A percentile compares a stretch with the other conserved stretches of the same genome.
Evolutionary conservation across 2,888 invertebrate genomes (phyloP).

Genomic region (Falcaria lacertinaria): DNA sequence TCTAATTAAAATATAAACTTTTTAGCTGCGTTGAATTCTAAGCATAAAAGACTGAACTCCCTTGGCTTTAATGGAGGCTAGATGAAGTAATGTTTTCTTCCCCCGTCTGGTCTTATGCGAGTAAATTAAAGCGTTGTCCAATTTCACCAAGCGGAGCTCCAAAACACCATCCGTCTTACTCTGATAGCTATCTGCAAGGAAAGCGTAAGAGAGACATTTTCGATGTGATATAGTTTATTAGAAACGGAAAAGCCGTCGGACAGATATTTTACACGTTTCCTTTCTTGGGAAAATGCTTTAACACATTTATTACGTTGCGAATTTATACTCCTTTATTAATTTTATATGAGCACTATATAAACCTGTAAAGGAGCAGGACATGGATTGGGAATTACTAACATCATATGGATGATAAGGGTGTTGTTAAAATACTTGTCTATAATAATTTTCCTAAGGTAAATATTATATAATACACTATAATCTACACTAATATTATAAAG

Average conservation of each 20-base stretch:
- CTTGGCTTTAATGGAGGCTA: constrained; percentile 10
- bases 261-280: neutral
- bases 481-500: too few species aligned
- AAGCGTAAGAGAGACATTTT: constrained; percentile 29
- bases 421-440: too few species aligned
- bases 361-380: too few species aligned
- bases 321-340: too few species aligned
- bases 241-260: neutral
- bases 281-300: neutral
- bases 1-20: too few species aligned
- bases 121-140: constrained; percentile 39
- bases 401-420: too few species aligned
- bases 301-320: too few species aligned
- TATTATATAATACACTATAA: too few species aligned
- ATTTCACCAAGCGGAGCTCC: constrained; percentile 38
- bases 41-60: constrained; percentile 21
- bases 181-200: constrained; percentile 51
- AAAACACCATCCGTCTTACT: constrained; percentile 50
- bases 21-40: too few species aligned
- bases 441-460: too few species aligned
- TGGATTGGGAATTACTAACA: too few species aligned
- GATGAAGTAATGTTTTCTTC: constrained; percentile 27
- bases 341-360: too few species aligned
- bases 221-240: neutral
- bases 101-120: constrained; percentile 25